Conservation (phyloP, 2,797 vertebrate genomes). For the Phylloscopus collybita region DNA sequence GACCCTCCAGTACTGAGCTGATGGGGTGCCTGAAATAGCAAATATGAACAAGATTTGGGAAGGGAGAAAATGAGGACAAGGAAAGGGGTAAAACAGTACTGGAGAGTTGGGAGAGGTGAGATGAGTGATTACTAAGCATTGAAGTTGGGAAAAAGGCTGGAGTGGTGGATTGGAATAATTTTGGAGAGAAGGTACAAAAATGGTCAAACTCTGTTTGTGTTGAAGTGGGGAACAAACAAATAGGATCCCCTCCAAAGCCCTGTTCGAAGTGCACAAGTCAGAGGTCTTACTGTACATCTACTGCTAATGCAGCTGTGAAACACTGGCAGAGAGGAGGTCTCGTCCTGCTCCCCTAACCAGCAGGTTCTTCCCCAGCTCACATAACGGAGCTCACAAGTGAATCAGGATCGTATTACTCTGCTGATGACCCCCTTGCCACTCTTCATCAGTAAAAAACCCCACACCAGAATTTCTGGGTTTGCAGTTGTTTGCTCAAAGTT, state of each 20-base stretch:
- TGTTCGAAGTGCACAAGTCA: accelerated
- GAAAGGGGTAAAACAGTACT: neutral
- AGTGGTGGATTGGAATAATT: neutral
- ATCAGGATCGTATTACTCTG: neutral
- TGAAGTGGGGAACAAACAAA: neutral
- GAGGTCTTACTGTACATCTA: neutral
- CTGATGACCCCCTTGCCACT: neutral
- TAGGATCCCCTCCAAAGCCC: neutral
- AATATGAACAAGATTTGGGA: neutral
- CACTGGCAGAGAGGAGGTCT: neutral
- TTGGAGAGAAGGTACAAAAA: neutral
- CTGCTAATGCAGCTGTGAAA: neutral
- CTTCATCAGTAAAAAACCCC: neutral
- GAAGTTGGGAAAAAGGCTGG: neutral
- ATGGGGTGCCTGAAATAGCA: neutral
- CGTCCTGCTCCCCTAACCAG: neutral
- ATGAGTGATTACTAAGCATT: neutral
- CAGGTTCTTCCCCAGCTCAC: neutral
- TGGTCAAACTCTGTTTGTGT: neutral
- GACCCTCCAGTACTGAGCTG: neutral
- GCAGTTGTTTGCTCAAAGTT: neutral
- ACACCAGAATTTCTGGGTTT: neutral
- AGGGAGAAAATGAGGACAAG: neutral
- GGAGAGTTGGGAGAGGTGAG: neutral
- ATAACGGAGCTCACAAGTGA: accelerated